Percentiles rank a stretch among this genome's conserved stretches.
Conservation (phyloP, 2,797 vertebrate genomes). For the Mormyrops boulengeri region DNA sequence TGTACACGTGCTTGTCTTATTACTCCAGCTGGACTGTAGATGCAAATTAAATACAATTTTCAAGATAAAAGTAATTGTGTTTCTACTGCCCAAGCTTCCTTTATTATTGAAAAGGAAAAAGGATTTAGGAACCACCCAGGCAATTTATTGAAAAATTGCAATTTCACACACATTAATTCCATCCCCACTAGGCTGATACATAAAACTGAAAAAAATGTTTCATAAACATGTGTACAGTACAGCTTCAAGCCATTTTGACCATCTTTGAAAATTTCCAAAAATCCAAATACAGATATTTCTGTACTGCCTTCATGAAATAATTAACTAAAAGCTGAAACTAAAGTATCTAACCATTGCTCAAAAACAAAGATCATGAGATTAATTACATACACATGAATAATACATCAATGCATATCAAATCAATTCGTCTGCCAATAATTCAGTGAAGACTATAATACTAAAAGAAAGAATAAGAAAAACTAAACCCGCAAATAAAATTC, state of each 20-base stretch:
- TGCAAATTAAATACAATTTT: slow-evolving; percentile 3
- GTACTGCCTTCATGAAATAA: background rate
- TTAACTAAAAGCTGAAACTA: background rate
- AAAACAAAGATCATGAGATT: background rate
- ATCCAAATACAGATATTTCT: background rate
- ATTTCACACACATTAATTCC: slow-evolving; percentile 8
- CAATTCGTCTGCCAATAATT: slow-evolving; percentile 2
- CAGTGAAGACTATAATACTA: background rate
- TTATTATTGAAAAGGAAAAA: background rate
- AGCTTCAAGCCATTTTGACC: background rate
- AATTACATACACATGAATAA: background rate
- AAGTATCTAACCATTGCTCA: background rate
- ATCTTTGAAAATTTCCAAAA: background rate
- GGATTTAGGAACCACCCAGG: slow-evolving; percentile 8
- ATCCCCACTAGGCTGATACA: background rate
- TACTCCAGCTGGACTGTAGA: background rate
- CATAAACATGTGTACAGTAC: background rate
- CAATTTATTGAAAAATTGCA: slow-evolving; percentile 11
- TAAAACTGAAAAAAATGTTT: background rate
- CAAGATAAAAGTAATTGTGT: slow-evolving; percentile 5
- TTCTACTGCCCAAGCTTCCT: slow-evolving; percentile 1
- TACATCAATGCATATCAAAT: background rate
- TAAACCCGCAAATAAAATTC: background rate
- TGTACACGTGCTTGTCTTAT: background rate
- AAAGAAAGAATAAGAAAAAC: background rate